A percentile compares a stretch with the other conserved stretches of the same genome.
phyloP scores from a whole-genome alignment of 37 sponge, comb jelly and placozoan genomes.

The Theonella swinhoei region DNA sequence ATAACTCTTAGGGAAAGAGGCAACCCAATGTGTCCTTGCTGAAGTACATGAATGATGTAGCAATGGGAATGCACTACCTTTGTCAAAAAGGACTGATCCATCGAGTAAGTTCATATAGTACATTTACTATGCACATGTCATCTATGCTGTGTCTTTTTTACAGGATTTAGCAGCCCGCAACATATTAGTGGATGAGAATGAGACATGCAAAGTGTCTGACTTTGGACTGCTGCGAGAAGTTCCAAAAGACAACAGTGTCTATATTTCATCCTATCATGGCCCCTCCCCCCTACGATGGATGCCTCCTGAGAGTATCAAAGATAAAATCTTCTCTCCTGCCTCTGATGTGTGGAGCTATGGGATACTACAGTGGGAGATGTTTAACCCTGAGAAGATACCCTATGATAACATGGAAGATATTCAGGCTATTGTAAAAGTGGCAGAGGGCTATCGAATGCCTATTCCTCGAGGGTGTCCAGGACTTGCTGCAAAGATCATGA shows the following conservation, averaged over 20 bases:
- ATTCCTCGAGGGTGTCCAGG: slow-evolving; percentile 24
- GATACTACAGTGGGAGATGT: slow-evolving; percentile 45
- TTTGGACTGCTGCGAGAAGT: slow-evolving; percentile 79
- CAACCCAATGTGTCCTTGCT: no score
- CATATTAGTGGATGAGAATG: slow-evolving; percentile 65
- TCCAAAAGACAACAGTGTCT: slow-evolving; percentile 53
- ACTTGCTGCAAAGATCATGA: slow-evolving; percentile 26
- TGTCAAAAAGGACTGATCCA: slow-evolving; percentile 50
- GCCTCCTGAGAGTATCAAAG: slow-evolving; percentile 31
- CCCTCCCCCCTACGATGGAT: slow-evolving; percentile 62
- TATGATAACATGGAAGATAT: slow-evolving; percentile 1
- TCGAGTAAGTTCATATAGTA: slow-evolving; percentile 57
- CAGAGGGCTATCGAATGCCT: slow-evolving; percentile 1
- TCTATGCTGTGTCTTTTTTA: no score
- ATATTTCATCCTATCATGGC: slow-evolving; percentile 8
- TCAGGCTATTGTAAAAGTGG: slow-evolving; percentile 10
- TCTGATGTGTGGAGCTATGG: slow-evolving; percentile 53
- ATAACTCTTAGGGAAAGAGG: no score
- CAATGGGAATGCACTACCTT: slow-evolving; percentile 83
- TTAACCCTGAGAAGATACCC: slow-evolving; percentile 17
- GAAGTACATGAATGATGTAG: slow-evolving; percentile 78
- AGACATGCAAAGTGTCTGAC: slow-evolving; percentile 86
- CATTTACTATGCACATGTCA: no score
- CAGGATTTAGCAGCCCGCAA: slow-evolving; percentile 90
- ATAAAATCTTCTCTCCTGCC: slow-evolving; percentile 15